Base-by-base conservation (phyloP, 92 coral and sea anemone species). In the Actinostola sp. region DNA sequence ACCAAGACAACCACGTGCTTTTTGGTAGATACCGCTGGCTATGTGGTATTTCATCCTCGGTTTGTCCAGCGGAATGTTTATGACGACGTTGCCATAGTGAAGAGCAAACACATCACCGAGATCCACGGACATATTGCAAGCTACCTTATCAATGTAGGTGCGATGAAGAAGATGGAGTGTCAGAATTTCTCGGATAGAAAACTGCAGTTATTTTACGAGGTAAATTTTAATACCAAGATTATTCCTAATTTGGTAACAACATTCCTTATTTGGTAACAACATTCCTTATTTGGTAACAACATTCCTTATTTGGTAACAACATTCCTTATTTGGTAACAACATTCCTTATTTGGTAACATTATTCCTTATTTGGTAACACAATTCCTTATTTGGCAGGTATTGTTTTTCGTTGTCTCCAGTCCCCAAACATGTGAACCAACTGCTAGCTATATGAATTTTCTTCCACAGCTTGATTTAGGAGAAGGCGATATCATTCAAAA, bases 181-280 rank as follows among this genome's bases (percentile, higher is more conserved):
- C 91, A 77, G 79, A 76, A 88, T 41, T 81, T 85, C 57, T 71
- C 77, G 10, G 60, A 65, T 13, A 70, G 74, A 14, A 80, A 79
- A 24, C 29, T 82, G 21, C 89, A 92, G 39, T 68, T 84, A 28
- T 89, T 60, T 52, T 92, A 92, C 58, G 86, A 85, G 93, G 97
- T 92, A 67, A 46, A 38, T 34, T 61, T 26, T 20, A 24, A 24
- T 27, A 14, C 31, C 3, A 13, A 8, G 12, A 42, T 0, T 32
- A 15, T 31, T 23, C n/a, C n/a, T n/a, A n/a, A n/a, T n/a, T n/a
- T n/a, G n/a, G n/a, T n/a, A n/a, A n/a, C n/a, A n/a, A n/a, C n/a
- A n/a, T n/a, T n/a, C n/a, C n/a, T n/a, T n/a, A n/a, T n/a, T n/a
- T n/a, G n/a, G n/a, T n/a, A n/a, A n/a, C n/a, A n/a, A n/a, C n/a